Evolutionary conservation across 2,113 vertebrate genomes (phyloP), one percentile per base, ranked within the genome.

Genomic region (Nycticorax nycticorax): DNA sequence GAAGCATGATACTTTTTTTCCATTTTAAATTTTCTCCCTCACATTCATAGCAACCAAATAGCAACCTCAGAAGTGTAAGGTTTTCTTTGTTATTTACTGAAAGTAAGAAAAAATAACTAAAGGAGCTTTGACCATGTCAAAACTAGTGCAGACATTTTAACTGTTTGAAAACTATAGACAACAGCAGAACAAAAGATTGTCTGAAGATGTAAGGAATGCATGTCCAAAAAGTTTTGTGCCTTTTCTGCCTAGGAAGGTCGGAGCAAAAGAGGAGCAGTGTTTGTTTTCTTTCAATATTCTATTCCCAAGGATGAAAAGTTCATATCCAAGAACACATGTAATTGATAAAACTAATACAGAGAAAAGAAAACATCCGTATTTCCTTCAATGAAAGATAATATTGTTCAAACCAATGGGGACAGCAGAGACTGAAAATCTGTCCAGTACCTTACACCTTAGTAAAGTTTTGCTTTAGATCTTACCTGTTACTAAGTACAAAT

Each of bases 121-220:
- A 82, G 30, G 8, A 59, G n/a, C 53, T 75, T 67, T 91, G 94
- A 88, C 94, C 85, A 69, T 69, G 74, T 94, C 80, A 96, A 96
- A 96, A 86, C 69, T 23, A 91, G 85, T 56, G 35, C 69, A 96
- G 74, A 74, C 79, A 93, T 91, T 96, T 95, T 92, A 93, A 94
- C 69, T 76, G 84, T 97, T 96, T 96, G 95, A 97, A 97, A 97
- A 89, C 60, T 78, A 53, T 12, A 96, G 92, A 97, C 72, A 96
- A 89, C 67, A 96, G 69, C 53, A 96, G 97, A 97, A 98, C 75
- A 97, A 97, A 91, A 97, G 85, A 92, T 23, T 94, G 57, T 85
- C 74, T 94, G 86, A 97, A 97, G 95, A 95, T 96, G 15, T 76
- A 89, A 80, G 89, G 87, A 93, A 68, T 50, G 20, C 57, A 83